phyloP scores from a whole-genome alignment of 2,113 vertebrate genomes.

The Xerus inauris region DNA sequence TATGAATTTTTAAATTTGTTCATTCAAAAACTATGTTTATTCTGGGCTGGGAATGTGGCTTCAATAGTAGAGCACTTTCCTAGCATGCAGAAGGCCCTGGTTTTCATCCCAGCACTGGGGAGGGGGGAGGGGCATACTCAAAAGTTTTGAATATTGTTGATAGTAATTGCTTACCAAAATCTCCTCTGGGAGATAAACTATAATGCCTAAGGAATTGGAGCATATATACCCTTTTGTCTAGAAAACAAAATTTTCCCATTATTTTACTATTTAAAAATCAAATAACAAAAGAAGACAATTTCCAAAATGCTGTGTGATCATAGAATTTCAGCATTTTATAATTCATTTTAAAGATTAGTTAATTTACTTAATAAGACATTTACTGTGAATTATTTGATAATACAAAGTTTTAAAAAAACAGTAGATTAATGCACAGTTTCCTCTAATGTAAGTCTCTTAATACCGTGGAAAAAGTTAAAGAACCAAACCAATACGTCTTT shows the following conservation, averaged over 20 bases:
- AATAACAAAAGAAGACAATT: neutral
- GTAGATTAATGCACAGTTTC: neutral
- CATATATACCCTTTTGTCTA: neutral
- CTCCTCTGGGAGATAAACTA: neutral
- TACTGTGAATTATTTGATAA: neutral
- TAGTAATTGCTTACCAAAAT: neutral
- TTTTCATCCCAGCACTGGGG: neutral
- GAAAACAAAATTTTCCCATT: neutral
- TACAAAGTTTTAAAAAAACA: neutral
- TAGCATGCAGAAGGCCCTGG: neutral
- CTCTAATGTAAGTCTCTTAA: conserved; percentile 32
- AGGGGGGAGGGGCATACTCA: neutral
- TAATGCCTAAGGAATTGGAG: neutral
- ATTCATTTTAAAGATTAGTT: conserved; percentile 20
- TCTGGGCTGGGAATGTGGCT: neutral
- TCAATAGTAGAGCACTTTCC: neutral
- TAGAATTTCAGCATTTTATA: conserved; percentile 15
- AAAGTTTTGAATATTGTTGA: neutral
- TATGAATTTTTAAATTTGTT: neutral
- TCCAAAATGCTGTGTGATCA: conserved; percentile 8
- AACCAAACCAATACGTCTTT: neutral
- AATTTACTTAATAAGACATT: neutral
- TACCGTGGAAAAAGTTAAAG: conserved; percentile 10
- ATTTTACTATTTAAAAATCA: conserved; percentile 41
- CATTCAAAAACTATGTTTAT: neutral